phyloP scores from a whole-genome alignment of 2,888 invertebrate genomes.

The Galerucella calmariensis region DNA sequence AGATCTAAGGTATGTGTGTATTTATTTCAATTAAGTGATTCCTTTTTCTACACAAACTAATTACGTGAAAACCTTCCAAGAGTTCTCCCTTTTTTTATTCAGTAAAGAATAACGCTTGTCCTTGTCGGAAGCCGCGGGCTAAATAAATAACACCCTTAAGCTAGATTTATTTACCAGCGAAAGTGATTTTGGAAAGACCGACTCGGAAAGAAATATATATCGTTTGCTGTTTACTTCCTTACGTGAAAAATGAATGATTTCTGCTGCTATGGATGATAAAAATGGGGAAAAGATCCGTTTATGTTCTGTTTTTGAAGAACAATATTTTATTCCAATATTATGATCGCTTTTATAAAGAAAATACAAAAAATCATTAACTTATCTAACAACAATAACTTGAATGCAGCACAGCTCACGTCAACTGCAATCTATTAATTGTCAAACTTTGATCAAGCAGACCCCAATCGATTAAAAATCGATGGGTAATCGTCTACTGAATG shows the following conservation, averaged over 20 bases:
- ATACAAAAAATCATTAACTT: no score
- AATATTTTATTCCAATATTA: no score
- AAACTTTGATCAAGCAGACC: no score
- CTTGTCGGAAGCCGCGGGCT: constrained; percentile 30
- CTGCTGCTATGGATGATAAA: constrained; percentile 6
- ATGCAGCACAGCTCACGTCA: no score
- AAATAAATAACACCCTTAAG: constrained; percentile 42
- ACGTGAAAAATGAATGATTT: constrained; percentile 20
- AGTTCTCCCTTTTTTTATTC: constrained; percentile 1
- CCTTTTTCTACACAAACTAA: constrained; percentile 27
- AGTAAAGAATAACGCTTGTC: constrained; percentile 19
- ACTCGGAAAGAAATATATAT: constrained; percentile 36
- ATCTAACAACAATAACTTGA: no score
- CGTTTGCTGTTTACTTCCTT: constrained; percentile 32
- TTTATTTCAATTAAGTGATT: constrained; percentile 8
- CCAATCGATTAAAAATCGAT: no score
- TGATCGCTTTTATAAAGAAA: no score
- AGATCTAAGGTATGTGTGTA: constrained; percentile 14
- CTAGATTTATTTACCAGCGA: constrained; percentile 42
- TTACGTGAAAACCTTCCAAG: constrained; percentile 25
- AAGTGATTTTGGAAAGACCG: constrained; percentile 42
- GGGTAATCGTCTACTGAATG: no score
- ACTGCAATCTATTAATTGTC: no score
- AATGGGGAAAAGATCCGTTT: neutral
- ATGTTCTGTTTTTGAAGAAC: no score